Evolutionary conservation across 2,113 vertebrate genomes (phyloP).

Genomic region (Arenaria interpres): DNA sequence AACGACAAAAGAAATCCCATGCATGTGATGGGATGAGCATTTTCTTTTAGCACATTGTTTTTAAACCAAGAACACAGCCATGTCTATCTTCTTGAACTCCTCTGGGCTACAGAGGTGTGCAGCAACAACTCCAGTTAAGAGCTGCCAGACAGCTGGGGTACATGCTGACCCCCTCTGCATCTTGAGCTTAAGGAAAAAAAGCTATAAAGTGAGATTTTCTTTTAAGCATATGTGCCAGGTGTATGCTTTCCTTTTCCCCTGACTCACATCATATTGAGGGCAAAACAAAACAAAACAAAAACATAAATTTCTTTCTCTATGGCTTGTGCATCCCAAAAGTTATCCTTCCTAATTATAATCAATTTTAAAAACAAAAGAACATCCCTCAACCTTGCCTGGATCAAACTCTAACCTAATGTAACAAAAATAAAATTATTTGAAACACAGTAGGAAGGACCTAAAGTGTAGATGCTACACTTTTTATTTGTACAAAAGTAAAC

Average conservation of each 20-base stretch:
- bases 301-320: no score
- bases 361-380: not conserved
- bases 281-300: no score
- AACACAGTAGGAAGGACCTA: not conserved
- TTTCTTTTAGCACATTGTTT: not conserved
- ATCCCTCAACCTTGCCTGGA: not conserved
- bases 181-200: not conserved
- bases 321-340: accelerated
- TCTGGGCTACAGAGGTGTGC: not conserved
- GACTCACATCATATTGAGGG: accelerated
- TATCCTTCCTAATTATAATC: not conserved
- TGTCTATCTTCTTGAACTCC: not conserved
- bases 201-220: not conserved
- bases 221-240: not conserved
- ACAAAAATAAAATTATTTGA: not conserved
- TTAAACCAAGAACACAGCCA: not conserved
- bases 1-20: not conserved
- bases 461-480: not conserved
- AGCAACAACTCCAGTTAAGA: not conserved
- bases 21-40: not conserved
- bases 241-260: not conserved
- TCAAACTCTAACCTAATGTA: not conserved
- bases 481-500: not conserved
- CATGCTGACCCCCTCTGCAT: not conserved
- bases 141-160: not conserved